Evolutionary conservation across 92 coral and sea anemone species (phyloP), one percentile per base, ranked within the genome.

Genomic region (Anthopleura xanthogrammica): DNA sequence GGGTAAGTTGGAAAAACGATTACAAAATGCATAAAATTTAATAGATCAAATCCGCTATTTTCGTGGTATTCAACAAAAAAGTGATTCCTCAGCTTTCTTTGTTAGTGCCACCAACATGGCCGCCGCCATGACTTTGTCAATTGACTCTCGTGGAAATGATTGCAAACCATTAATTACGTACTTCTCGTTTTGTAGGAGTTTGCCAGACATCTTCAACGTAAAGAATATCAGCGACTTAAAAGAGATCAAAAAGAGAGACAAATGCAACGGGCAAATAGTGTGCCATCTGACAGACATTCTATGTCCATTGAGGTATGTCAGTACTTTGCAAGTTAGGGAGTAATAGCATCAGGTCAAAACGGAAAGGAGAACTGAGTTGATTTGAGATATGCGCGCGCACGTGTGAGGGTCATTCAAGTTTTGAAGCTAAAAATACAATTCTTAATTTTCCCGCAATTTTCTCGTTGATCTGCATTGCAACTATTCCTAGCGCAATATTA

Each of bases 201-300:
- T 68, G 99, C 99, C 0, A 92, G 92, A 73, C 94, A 97, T 76
- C 84, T 97, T 16, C 99, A 97, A 80, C 85, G 98, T 52, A 90
- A 92, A 80, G 99, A 97, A 71, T 92, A 94, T 36, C 81, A 93
- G n/a, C 86, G 92, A 76, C 81, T 90, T 73, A 94, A 94, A n/a
- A 91, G 88, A 85, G 90, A 92, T 46, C 85, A 90, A 62, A 91
- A 94, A 82, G 99, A 97, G 52, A 87, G 94, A 77, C 97, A 93
- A 72, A 82, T 94, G 75, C 87, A 88, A 79, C 65, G 98, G 10
- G 93, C 91, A 1, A 94, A 92, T 46, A 88, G 93, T 52, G 90
- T 92, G 4, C 96, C 98, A 12, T 76, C 83, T 42, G 98, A 95
- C 22, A 89, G 92, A 16, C 88, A 78, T 58, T 87, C 91, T 17